Evolutionary conservation across 1,140 invertebrate genomes (phyloP), one percentile per base, ranked within the genome.

Genomic region (Drosophila ironensis): DNA sequence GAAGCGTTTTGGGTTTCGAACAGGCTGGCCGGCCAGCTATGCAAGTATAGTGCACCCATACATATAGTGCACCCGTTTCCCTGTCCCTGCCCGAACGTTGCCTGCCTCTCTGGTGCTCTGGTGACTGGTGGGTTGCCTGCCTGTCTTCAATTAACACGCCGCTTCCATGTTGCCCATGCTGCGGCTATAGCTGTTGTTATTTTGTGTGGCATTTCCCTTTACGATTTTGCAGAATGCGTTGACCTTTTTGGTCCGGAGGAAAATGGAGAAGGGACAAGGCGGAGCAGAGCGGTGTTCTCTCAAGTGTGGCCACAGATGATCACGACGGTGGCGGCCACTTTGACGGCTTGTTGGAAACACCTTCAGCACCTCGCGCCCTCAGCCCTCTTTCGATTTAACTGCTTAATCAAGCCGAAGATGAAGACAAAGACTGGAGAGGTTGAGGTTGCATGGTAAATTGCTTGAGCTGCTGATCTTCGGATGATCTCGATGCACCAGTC

Each of bases 121-220:
- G 20, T 38, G 12, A 12, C 22, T 56, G 14, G 30, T 35, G 25
- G 56, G 45, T 46, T 53, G 69, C 64, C 73, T 82, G 78, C 38
- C 42, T 84, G 78, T 82, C 78, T 82, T 82, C 78, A 82, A 82
- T 82, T 82, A 82, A 82, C 78, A 84, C 78, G 78, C 78, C 73
- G 78, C 78, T 78, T 78, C 72, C 70, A 59, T 38, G 45, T 56
- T 54, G 73, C 38, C n/a, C n/a, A n/a, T 44, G 72, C 11, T 51
- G 61, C 8, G 60, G 67, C 8, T 53, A 47, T 7, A 60, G 69
- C 22, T 38, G 60, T 38, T 71, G 73, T 14, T 70, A 57, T n/a
- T n/a, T 53, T 82, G 78, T 82, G 78, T 82, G 78, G 78, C 78
- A 82, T 84, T 82, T 82, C 73, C 78, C 78, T 82, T 84, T 73